Evolutionary conservation across 2,888 invertebrate species (phyloP), one percentile per base, ranked within the genome.

Genomic region (Chouioia cunea): DNA sequence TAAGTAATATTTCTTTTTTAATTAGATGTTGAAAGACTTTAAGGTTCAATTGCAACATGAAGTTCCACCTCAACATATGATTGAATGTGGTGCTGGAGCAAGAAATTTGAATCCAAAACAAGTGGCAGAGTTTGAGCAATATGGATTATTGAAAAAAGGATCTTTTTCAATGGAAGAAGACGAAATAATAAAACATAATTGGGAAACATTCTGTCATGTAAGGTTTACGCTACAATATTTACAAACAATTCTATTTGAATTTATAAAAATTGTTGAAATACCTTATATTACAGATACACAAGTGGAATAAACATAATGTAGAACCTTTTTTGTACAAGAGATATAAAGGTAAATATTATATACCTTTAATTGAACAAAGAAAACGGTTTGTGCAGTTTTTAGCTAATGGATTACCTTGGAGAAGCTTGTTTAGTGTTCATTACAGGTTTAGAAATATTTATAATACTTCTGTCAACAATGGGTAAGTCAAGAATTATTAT

Each of bases 351-450:
- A 52, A 59, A 50, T 77, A 67, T 71, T 76, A 73, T 4, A 78
- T 81, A 52, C 48, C 43, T 2, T 36, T 20, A 8, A 0, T 64
- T 0, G 20, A 67, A 16, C 74, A 80, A 22, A 78, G 80, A 68
- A 67, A 73, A 62, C 80, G 78, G 59, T 83, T 83, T 73, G 73
- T 78, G n/a, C 80, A 78, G 54, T 83, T 79, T 73, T 62, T 83
- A 58, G 81, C 80, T 4, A 78, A 81, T 65, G 80, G 77, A 46
- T 77, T 83, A 62, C 81, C 81, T 14, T 77, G 75, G 75, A 77
- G 83, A 74, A 74, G 76, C 16, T 70, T 83, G 10, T 74, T 56
- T 44, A 79, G 79, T 56, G 77, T 83, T 57, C 77, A 79, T 64
- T 58, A 16, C 10, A 78, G 82, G 76, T 83, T 83, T 68, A 76